phyloP scores from a whole-genome alignment of 2,888 invertebrate genomes.

The Plusia festucae region DNA sequence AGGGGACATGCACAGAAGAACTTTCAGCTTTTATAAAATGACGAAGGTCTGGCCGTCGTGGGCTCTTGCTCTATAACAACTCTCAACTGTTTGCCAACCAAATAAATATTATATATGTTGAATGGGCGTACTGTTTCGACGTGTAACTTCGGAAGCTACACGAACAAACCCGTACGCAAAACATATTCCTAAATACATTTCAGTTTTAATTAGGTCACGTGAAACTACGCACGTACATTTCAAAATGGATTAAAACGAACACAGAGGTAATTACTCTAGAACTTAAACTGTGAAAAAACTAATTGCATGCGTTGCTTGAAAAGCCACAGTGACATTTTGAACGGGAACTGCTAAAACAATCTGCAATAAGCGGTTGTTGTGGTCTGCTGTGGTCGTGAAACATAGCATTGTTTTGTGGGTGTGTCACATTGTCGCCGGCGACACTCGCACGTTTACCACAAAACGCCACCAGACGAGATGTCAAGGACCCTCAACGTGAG shows the following conservation, averaged over 20 bases:
- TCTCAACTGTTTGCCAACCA: not conserved
- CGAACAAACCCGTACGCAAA: constrained; percentile 7
- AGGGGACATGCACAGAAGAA: too few relatives aligned
- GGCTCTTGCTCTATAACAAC: too few relatives aligned
- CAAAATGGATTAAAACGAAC: constrained; percentile 15
- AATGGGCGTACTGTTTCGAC: not conserved
- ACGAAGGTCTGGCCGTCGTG: too few relatives aligned
- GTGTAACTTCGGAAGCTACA: not conserved
- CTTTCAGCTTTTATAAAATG: too few relatives aligned
- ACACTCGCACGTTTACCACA: constrained; percentile 54
- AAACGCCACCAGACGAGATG: constrained; percentile 52
- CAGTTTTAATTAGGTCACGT: constrained; percentile 14
- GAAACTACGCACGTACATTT: constrained; percentile 18
- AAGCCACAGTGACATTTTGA: constrained; percentile 64
- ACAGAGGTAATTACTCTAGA: constrained; percentile 26
- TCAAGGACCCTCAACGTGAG: constrained; percentile 39
- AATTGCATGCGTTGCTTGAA: constrained; percentile 58
- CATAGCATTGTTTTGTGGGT: constrained; percentile 61
- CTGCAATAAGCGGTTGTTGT: constrained; percentile 63
- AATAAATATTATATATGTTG: constrained; percentile 8
- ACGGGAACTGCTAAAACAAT: constrained; percentile 67
- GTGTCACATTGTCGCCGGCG: constrained; percentile 41
- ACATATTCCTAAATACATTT: constrained; percentile 10
- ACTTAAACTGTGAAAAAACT: constrained; percentile 50
- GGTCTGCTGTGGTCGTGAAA: constrained; percentile 56